Evolutionary conservation across 2,888 invertebrate genomes (phyloP).

Genomic region (Meganola albula): DNA sequence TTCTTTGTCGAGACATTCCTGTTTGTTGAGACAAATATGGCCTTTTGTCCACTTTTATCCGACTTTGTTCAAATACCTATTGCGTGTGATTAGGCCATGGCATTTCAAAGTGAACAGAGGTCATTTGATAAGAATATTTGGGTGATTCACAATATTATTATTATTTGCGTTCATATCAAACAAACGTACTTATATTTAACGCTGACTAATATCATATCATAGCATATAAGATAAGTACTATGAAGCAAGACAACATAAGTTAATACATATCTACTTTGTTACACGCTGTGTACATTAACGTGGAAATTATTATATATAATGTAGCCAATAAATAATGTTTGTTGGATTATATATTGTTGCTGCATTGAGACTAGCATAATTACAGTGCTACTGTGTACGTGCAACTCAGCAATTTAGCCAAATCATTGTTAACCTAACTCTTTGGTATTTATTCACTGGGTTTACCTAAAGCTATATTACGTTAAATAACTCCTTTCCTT

Average conservation of each 20-base stretch:
- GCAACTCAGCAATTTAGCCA: slow-evolving; percentile 41
- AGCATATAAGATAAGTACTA: slow-evolving; percentile 43
- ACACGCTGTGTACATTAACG: slow-evolving; percentile 30
- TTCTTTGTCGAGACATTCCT: no score
- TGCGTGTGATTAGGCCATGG: slow-evolving; percentile 43
- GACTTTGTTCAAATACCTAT: no score
- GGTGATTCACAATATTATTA: slow-evolving; percentile 35
- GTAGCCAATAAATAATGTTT: slow-evolving; percentile 57
- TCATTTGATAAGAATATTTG: slow-evolving; percentile 26
- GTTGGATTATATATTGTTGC: slow-evolving; percentile 41
- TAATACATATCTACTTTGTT: slow-evolving; percentile 35
- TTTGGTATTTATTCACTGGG: slow-evolving; percentile 71
- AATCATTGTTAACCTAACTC: slow-evolving; percentile 46
- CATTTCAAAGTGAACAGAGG: slow-evolving; percentile 32
- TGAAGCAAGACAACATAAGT: slow-evolving; percentile 41
- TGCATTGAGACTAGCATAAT: slow-evolving; percentile 65
- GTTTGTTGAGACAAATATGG: no score
- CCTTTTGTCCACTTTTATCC: no score
- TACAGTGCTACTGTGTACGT: slow-evolving; percentile 45
- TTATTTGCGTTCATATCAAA: slow-evolving; percentile 42
- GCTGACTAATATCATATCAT: slow-evolving; percentile 38
- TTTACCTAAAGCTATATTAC: slow-evolving; percentile 50
- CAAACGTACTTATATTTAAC: slow-evolving; percentile 31
- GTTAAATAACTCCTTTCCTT: slow-evolving; percentile 45
- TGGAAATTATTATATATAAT: slow-evolving; percentile 49